A percentile compares a stretch with the other conserved stretches of the same genome.
Evolutionary conservation across 2,888 invertebrate genomes (phyloP).

Genomic region (Pterostichus madidus): DNA sequence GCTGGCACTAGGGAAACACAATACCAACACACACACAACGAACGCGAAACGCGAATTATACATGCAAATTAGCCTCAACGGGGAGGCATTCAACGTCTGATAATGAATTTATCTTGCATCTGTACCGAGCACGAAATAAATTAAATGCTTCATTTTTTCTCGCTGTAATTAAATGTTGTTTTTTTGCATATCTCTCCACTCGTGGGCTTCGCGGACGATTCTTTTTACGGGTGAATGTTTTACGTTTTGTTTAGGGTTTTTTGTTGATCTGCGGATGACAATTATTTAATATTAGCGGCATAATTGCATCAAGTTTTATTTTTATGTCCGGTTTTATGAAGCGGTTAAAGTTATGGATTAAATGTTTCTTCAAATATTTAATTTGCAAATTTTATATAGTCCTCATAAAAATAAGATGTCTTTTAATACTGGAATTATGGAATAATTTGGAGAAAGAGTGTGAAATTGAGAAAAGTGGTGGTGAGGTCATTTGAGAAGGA

Average conservation of each 20-base stretch:
- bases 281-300: slow-evolving; percentile 7
- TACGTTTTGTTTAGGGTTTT: slow-evolving; percentile 14
- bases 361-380: background rate
- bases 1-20: background rate
- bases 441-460: too few relatives aligned
- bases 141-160: slow-evolving; percentile 59
- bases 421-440: too few relatives aligned
- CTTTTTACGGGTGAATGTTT: background rate
- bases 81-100: slow-evolving; percentile 52
- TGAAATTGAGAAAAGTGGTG: too few relatives aligned
- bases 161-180: slow-evolving; percentile 51
- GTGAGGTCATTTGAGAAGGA: too few relatives aligned
- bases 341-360: background rate
- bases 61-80: slow-evolving; percentile 58
- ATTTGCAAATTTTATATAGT: background rate
- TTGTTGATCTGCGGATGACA: slow-evolving; percentile 10
- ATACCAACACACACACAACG: background rate
- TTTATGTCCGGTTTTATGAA: background rate
- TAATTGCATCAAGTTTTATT: slow-evolving; percentile 14
- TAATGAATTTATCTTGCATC: slow-evolving; percentile 66
- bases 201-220: too few relatives aligned
- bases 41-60: slow-evolving; percentile 37
- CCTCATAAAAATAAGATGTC: too few relatives aligned
- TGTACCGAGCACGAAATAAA: slow-evolving; percentile 57
- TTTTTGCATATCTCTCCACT: slow-evolving; percentile 46